Percentiles rank a stretch among this genome's conserved stretches.
These are phyloP conservation scores for Limnephilus auricula DNA, from an alignment of 2,888 invertebrate species.

Conservation along the genomic window DNA sequence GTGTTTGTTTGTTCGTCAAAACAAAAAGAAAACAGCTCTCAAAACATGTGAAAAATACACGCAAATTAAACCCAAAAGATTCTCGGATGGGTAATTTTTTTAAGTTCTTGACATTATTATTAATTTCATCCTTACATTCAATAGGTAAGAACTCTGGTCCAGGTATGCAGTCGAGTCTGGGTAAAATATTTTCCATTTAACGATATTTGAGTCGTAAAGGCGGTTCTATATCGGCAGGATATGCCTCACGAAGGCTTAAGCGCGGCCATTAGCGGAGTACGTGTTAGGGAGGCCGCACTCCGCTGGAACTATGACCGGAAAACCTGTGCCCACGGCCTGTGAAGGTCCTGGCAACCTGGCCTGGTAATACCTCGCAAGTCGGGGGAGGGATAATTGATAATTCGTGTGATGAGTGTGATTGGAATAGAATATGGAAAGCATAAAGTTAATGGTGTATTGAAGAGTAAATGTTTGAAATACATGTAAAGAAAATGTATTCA, in stretches of 20 bases:
- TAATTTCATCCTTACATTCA: not conserved
- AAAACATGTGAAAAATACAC: not conserved
- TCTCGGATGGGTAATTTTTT: not conserved
- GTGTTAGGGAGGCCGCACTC: conserved; percentile 26
- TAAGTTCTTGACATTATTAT: not conserved
- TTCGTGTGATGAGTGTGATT: conserved; percentile 28
- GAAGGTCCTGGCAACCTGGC: not conserved
- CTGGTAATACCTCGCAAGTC: not conserved
- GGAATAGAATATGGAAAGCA: not conserved
- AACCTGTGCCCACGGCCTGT: conserved; percentile 23
- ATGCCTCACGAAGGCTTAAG: conserved; percentile 21
- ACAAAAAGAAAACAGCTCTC: not conserved
- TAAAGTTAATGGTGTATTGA: not conserved
- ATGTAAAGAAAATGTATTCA: too few relatives aligned
- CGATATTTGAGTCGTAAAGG: not conserved
- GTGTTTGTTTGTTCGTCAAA: too few relatives aligned
- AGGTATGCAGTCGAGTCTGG: not conserved
- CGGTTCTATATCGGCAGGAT: conserved; percentile 2
- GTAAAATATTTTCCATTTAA: not conserved
- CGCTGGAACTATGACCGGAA: conserved; percentile 35
- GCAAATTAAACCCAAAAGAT: not conserved
- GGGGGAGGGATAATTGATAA: conserved; percentile 3
- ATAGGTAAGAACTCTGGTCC: not conserved
- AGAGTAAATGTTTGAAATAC: not conserved
- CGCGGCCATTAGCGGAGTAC: conserved; percentile 38